Conservation (phyloP, 2,113 vertebrate species). For the Boulengeromyrus knoepffleri region DNA sequence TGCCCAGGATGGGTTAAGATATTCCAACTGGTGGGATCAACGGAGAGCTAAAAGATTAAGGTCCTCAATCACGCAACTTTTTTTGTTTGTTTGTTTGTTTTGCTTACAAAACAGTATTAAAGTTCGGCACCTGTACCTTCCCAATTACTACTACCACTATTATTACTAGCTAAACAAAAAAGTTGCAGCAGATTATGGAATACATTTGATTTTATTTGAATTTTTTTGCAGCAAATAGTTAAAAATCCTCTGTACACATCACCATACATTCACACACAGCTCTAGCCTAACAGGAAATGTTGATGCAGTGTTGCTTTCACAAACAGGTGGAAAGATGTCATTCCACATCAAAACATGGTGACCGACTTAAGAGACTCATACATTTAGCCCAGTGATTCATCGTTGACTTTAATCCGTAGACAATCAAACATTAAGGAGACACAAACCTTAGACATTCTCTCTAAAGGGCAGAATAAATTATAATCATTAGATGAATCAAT, state of each 20-base stretch:
- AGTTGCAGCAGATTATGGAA: neutral
- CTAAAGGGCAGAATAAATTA: neutral
- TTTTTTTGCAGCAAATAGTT: neutral
- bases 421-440: neutral
- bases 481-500: constrained; percentile 13
- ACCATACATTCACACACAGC: neutral
- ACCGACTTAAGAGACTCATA: neutral
- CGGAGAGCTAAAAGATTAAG: constrained; percentile 29
- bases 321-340: neutral
- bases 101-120: neutral
- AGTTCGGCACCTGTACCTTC: neutral
- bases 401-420: neutral
- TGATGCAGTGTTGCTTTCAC: neutral
- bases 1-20: constrained; percentile 45
- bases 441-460: neutral
- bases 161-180: neutral
- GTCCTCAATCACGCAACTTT: neutral
- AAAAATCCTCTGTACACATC: neutral
- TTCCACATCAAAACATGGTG: neutral
- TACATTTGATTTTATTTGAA: neutral
- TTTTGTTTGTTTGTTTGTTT: neutral
- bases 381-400: neutral
- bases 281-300: neutral
- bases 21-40: constrained; percentile 29
- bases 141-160: neutral